Conservation (phyloP, 2,888 invertebrate species). For the Corbicula japonica region DNA sequence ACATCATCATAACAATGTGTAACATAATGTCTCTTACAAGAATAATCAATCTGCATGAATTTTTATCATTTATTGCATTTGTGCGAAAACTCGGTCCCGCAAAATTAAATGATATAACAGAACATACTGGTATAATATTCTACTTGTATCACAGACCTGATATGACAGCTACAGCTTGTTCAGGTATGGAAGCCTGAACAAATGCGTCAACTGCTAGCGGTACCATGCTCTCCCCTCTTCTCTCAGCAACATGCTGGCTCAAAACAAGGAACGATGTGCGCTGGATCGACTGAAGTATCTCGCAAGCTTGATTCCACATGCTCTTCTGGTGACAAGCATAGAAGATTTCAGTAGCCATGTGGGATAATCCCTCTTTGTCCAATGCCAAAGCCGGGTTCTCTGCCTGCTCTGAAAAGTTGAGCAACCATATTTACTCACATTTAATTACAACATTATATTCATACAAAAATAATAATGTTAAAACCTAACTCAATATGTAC, state of each 20-base stretch:
- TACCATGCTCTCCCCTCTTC: neutral
- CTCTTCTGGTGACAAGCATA: neutral
- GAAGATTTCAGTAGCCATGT: constrained; percentile 15
- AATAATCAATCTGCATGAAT: no score
- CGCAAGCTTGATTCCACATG: constrained; percentile 3
- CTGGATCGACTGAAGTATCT: constrained; percentile 3
- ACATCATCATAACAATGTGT: no score
- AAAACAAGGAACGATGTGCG: neutral
- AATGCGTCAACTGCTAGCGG: neutral
- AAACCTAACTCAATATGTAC: no score
- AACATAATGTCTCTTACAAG: no score
- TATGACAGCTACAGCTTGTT: constrained; percentile 3
- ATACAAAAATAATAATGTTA: no score
- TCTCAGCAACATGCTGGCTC: constrained; percentile 7
- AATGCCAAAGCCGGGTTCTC: neutral
- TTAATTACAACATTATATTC: no score
- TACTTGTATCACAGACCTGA: no score
- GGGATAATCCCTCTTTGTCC: constrained; percentile 12
- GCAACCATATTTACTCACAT: no score
- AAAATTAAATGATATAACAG: no score
- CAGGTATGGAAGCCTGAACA: neutral
- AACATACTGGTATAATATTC: no score
- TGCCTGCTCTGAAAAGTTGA: constrained; percentile 2
- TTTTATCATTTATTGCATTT: no score
- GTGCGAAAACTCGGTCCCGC: no score